These are phyloP conservation scores for Myotis brandtii DNA, from an alignment of 2,113 vertebrate species.

Conservation along the genomic window DNA sequence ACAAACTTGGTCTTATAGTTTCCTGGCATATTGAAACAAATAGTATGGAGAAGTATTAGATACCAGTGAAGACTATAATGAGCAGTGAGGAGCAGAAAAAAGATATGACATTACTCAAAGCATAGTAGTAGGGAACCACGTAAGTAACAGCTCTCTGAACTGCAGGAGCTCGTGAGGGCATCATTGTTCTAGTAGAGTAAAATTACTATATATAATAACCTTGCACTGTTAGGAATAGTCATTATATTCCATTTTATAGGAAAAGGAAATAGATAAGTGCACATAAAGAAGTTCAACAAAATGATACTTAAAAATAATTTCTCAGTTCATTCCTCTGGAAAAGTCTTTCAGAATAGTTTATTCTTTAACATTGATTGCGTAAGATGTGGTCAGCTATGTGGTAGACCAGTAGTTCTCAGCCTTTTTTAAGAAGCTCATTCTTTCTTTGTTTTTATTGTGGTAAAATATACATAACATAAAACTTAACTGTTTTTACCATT, in stretches of 20 bases:
- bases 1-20: not conserved
- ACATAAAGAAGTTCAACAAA: constrained; percentile 12
- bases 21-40: not conserved
- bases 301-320: constrained; percentile 27
- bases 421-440: not conserved
- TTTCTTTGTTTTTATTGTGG: not conserved
- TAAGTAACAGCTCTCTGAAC: not conserved
- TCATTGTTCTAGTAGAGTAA: not conserved
- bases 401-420: not conserved
- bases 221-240: not conserved
- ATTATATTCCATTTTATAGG: not conserved
- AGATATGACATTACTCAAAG: not conserved
- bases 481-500: not conserved
- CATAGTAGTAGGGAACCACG: not conserved
- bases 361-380: not conserved
- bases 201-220: not conserved
- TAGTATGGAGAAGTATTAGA: not conserved
- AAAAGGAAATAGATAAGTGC: not conserved
- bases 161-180: not conserved
- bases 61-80: not conserved
- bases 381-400: not conserved
- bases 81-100: not conserved
- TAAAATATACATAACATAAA: not conserved
- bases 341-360: not conserved
- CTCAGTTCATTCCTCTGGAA: not conserved